Conservation (phyloP, 1,140 invertebrate genomes). For the Drosophila virilis region DNA sequence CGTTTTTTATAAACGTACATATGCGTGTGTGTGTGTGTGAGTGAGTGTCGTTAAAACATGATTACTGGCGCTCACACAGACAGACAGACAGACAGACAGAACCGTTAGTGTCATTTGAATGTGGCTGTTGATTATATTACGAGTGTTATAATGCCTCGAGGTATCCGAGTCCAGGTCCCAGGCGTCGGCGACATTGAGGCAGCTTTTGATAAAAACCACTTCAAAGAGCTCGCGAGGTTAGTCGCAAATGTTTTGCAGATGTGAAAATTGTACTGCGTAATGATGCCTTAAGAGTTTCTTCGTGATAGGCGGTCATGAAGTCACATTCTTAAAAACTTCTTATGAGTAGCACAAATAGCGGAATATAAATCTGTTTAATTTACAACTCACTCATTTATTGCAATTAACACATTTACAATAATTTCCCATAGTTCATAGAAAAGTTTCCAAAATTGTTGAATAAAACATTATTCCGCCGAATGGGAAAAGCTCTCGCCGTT, state of each 20-base stretch:
- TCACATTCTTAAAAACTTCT: neutral
- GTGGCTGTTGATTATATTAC: conserved; percentile 67
- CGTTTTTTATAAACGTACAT: conserved; percentile 2
- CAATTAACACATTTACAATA: conserved; percentile 15
- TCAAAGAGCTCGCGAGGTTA: conserved; percentile 38
- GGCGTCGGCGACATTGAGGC: conserved; percentile 38
- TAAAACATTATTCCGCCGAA: conserved; percentile 23
- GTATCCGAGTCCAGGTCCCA: conserved; percentile 52
- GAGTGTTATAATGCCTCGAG: conserved; percentile 65
- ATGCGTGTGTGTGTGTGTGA: conserved; percentile 39
- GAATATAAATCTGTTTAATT: conserved; percentile 1
- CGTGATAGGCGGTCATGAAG: neutral
- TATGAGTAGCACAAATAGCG: neutral
- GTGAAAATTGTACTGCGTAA: conserved; percentile 34
- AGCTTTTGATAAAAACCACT: conserved; percentile 60
- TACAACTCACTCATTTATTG: conserved; percentile 1
- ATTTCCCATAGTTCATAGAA: conserved; percentile 28
- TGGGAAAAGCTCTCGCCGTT: conserved; percentile 46
- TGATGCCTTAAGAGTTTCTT: conserved; percentile 14
- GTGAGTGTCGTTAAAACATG: conserved; percentile 76
- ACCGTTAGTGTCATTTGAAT: conserved; percentile 82
- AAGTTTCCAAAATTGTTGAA: conserved; percentile 5
- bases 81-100: conserved; percentile 59
- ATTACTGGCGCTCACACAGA: conserved; percentile 72
- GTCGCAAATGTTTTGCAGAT: conserved; percentile 25